These are phyloP conservation scores for human (Homo sapiens) DNA, from an alignment of 2,113 vertebrate genomes.

Conservation along the genomic window DNA sequence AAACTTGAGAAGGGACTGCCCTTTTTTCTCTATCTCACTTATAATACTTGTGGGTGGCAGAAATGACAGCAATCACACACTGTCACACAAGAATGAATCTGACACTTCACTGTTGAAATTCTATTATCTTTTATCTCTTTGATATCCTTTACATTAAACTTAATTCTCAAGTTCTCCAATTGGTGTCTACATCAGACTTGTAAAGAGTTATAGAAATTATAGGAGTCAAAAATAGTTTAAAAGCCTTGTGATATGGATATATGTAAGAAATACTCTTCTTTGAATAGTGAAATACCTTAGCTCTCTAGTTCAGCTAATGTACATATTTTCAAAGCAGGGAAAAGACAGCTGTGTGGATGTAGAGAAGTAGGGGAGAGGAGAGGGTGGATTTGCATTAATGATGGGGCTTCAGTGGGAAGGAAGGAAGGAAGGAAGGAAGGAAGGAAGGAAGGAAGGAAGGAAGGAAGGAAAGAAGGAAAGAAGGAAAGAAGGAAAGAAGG, in stretches of 20 bases:
- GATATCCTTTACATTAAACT: background rate
- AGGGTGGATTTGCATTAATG: background rate
- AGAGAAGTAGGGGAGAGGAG: background rate
- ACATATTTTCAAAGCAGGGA: background rate
- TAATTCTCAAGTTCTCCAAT: background rate
- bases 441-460: too few relatives aligned
- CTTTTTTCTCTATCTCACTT: background rate
- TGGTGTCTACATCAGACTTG: background rate
- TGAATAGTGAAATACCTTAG: background rate
- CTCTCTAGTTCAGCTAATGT: background rate
- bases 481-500: too few relatives aligned
- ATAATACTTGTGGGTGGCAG: background rate
- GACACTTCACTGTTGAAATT: background rate
- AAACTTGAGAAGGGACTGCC: background rate
- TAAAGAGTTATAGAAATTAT: background rate
- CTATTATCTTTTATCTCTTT: background rate
- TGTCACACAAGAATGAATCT: background rate
- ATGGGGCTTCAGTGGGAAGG: background rate
- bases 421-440: too few relatives aligned
- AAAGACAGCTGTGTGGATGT: background rate
- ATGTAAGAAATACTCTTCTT: background rate
- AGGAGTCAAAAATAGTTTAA: background rate
- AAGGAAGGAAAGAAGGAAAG: too few relatives aligned
- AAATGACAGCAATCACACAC: background rate
- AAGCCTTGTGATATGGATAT: background rate